Evolutionary conservation across 2,888 invertebrate genomes (phyloP).

Genomic region (Drosophila longiperda): DNA sequence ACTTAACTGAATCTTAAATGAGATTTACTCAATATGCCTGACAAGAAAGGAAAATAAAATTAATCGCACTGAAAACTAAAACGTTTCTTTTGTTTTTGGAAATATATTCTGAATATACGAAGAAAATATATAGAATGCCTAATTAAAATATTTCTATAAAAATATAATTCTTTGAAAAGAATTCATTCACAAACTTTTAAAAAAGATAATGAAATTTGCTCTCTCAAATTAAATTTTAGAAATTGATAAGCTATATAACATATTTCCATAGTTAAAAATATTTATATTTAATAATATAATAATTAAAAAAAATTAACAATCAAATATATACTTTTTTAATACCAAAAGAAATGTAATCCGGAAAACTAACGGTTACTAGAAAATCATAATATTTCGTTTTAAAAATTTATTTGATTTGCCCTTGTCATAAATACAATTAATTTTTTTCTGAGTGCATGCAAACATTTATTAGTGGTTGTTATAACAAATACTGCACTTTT

Average conservation of each 20-base stretch:
- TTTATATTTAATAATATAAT: background rate
- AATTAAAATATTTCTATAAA: background rate
- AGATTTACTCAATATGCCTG: background rate
- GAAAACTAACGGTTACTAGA: no score
- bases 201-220: background rate
- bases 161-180: background rate
- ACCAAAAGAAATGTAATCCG: no score
- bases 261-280: background rate
- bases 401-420: no score
- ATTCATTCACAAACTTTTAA: background rate
- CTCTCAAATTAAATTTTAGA: background rate
- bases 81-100: background rate
- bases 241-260: background rate
- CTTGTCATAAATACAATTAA: background rate
- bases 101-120: background rate
- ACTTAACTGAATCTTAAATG: slow-evolving; percentile 12
- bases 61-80: background rate
- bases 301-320: background rate
- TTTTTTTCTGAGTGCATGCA: background rate
- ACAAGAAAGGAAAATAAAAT: background rate
- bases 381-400: no score
- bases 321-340: background rate
- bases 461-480: background rate
- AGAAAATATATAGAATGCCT: background rate
- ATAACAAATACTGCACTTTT: background rate